Conservation (phyloP, 2,797 vertebrate species). For the Liasis olivaceus region DNA sequence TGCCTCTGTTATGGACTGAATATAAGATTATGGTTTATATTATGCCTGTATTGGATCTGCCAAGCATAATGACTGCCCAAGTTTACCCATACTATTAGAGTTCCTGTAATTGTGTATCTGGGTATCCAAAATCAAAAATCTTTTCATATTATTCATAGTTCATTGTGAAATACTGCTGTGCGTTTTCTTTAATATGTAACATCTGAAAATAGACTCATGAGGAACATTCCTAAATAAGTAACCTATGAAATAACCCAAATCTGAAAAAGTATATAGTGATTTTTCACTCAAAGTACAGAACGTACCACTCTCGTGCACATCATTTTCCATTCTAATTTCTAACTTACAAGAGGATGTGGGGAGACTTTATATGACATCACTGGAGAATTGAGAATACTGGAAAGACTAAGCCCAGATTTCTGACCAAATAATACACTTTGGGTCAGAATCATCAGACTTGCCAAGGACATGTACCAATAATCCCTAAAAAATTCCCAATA, state of each 20-base stretch:
- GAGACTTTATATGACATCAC: conserved; percentile 40
- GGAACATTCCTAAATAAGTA: conserved; percentile 26
- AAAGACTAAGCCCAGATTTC: conserved; percentile 15
- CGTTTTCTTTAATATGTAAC: conserved; percentile 32
- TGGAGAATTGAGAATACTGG: conserved; percentile 45
- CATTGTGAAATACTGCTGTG: not conserved
- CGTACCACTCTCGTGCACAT: conserved; percentile 43
- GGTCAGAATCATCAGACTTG: not conserved
- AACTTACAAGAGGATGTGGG: conserved; percentile 34
- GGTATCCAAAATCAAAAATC: conserved; percentile 26
- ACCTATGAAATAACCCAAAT: conserved; percentile 29
- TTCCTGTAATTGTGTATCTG: not conserved
- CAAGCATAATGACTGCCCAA: not conserved
- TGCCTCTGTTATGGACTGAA: not conserved
- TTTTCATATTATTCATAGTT: not conserved
- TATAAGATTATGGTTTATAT: not conserved
- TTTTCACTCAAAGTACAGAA: conserved; percentile 60
- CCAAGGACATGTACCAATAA: not conserved
- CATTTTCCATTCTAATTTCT: conserved; percentile 39
- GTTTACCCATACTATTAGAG: not conserved
- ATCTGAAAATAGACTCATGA: not conserved
- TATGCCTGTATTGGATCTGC: not conserved
- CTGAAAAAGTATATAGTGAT: conserved; percentile 10
- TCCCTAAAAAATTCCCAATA: not conserved
- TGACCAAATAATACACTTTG: not conserved